Evolutionary conservation across 1,140 invertebrate species (phyloP), one percentile per base, ranked within the genome.

Genomic region (Heliconius eleuchia): DNA sequence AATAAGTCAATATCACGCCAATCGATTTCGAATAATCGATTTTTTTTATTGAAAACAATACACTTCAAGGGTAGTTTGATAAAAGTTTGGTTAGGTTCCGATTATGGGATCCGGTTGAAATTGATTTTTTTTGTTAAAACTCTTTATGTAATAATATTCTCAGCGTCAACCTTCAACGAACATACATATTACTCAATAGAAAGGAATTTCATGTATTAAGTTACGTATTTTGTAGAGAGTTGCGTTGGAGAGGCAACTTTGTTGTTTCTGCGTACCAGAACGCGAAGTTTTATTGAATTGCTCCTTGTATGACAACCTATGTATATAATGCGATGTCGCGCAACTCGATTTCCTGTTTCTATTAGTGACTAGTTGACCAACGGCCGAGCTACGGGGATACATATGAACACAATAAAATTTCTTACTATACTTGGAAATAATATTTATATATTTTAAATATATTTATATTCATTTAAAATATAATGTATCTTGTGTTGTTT

Each of bases 121-220:
- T 46, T 3, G 42, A 13, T 16, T 46, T 16, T 46, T 11, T 16
- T 46, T 46, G 2, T 4, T 46, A 46, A 46, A 13, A 46, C 11
- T 46, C 13, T 46, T 46, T 13, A 6, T 52, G 2, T 52, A 52
- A 19, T 52, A 52, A 19, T 52, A 52, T 23, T 57, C 55, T 23
- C n/a, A 57, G 0, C 5, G 52, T 55, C 8, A 23, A 8, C n/a
- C 18, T 57, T 23, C 55, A n/a, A 9, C 55, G 79, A 52, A 76
- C 74, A 77, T 85, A 78, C 74, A 77, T 85, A 84, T 85, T 85
- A 85, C 77, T 88, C 85, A 89, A 90, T 88, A 86, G 86, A 82
- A 78, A 39, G 74, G 78, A 77, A 80, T 79, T 82, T 82, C 78
- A 76, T 80, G 78, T 80, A 73, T 83, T 83, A 83, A 81, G 82